Evolutionary conservation across 2,797 vertebrate genomes (phyloP).

Genomic region (Naso thynnoides): DNA sequence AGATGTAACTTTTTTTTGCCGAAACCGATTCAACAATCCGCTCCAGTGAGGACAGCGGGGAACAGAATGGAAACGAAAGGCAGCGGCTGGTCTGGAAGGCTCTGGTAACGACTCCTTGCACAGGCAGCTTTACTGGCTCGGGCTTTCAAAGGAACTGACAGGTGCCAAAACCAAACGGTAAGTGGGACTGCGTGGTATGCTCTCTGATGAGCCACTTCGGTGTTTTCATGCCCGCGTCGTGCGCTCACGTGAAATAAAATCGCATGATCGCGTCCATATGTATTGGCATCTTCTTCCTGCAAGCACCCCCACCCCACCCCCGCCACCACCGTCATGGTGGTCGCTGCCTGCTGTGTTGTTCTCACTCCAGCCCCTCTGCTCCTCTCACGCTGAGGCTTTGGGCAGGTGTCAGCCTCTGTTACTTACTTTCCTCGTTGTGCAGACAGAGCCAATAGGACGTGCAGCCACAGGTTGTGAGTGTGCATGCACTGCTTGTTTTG

Average conservation of each 20-base stretch:
- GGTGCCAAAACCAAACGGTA: conserved; percentile 67
- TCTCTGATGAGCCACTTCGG: background rate
- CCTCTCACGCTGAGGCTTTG: conserved; percentile 12
- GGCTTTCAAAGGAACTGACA: conserved; percentile 40
- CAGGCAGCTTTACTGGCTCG: conserved; percentile 53
- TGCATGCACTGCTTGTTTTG: conserved; percentile 2
- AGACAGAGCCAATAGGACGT: conserved; percentile 15
- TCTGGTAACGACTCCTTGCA: conserved; percentile 61
- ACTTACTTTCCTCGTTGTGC: conserved; percentile 58
- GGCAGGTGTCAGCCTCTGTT: conserved; percentile 23
- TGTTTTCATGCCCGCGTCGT: conserved; percentile 21
- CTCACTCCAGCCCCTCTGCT: conserved; percentile 9
- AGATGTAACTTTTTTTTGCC: conserved; percentile 70
- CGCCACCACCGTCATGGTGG: conserved; percentile 76
- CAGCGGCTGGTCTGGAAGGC: conserved; percentile 63
- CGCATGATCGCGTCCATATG: conserved; percentile 45
- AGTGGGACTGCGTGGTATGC: conserved; percentile 42
- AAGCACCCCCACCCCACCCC: conserved; percentile 23
- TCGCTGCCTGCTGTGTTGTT: conserved; percentile 57
- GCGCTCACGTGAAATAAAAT: conserved; percentile 27
- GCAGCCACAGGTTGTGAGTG: conserved; percentile 78
- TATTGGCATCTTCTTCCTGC: conserved; percentile 56
- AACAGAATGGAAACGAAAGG: conserved; percentile 69
- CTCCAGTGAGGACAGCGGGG: conserved; percentile 24
- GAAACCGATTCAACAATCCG: conserved; percentile 16